Base-by-base conservation (phyloP, 2,113 vertebrate species). In the Coturnix japonica region DNA sequence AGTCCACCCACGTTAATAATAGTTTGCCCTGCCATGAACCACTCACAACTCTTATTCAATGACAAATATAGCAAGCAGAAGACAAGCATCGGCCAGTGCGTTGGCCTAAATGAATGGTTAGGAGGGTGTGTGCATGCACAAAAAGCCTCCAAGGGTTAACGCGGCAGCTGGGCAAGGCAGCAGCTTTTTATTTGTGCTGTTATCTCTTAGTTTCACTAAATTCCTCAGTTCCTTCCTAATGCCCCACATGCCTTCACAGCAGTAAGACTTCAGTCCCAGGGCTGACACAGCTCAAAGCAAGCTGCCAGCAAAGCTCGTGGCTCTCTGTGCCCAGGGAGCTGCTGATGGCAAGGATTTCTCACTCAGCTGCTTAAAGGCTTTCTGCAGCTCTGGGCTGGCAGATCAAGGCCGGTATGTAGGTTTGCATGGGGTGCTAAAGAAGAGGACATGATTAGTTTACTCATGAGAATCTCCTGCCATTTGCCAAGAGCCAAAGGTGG, bases 331-430 rank as follows among this genome's bases (percentile, higher is more conserved):
- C 39, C 60, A 35, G 7, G 37, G 19, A 92, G 79, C 57, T 73
- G 47, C 79, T 74, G 51, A 71, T 13, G 31, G 53, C 26, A 61
- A 53, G 22, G 2, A 31, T 35, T 85, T 76, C 39, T 81, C 65
- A 61, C n/a, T 28, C 43, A 33, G 80, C 76, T 77, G 60, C 72
- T 47, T 77, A 57, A 71, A 2, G 26, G 51, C 69, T 80, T 89
- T 64, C 88, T 78, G 56, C 56, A 90, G 76, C 85, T 77, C 41
- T 2, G 6, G 85, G 72, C 51, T 87, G 71, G 65, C 77, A 8
- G 5, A 43, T 43, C 41, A 66, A 46, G 25, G 41, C 3, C 63
- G 65, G 49, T 41, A 7, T 43, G 37, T n/a, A 13, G 1, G 0
- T 3, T 26, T 61, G 21, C 11, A 3, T 21, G 11, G 39, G 17